Conservation (phyloP, 2,888 invertebrate species). For the Scotopteryx bipunctaria region DNA sequence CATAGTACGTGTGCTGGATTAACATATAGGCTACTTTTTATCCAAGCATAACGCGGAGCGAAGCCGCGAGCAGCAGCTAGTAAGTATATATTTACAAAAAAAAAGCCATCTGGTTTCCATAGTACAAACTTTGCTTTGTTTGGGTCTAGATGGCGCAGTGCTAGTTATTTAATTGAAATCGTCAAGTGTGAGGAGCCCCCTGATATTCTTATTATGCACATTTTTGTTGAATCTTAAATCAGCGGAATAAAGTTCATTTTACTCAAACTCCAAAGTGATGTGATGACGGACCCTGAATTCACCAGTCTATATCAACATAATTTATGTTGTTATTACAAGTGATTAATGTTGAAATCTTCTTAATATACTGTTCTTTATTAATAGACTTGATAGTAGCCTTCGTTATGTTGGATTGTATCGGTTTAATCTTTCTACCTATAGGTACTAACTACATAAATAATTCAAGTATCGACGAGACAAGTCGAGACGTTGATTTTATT, state of each 20-base stretch:
- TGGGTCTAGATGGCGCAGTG: no score
- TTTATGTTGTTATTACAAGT: slow-evolving; percentile 74
- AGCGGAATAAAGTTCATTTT: neutral
- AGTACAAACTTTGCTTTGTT: no score
- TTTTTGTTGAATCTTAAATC: neutral
- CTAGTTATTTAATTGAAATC: no score
- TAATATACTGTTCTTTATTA: slow-evolving; percentile 44
- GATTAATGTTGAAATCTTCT: slow-evolving; percentile 76
- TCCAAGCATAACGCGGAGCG: no score
- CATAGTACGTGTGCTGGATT: no score
- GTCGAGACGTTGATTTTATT: neutral
- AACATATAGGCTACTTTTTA: no score
- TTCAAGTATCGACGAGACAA: neutral
- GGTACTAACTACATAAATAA: slow-evolving; percentile 4
- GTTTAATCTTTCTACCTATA: slow-evolving; percentile 5
- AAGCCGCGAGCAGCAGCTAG: no score
- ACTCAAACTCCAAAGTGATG: neutral
- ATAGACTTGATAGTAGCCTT: slow-evolving; percentile 31
- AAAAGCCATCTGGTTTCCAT: no score
- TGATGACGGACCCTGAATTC: slow-evolving; percentile 49
- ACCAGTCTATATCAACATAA: slow-evolving; percentile 73
- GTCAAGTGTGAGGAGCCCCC: no score
- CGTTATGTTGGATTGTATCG: slow-evolving; percentile 20
- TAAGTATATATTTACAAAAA: no score
- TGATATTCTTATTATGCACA: no score